phyloP scores from a whole-genome alignment of 2,113 vertebrate genomes.

The Uria lomvia region DNA sequence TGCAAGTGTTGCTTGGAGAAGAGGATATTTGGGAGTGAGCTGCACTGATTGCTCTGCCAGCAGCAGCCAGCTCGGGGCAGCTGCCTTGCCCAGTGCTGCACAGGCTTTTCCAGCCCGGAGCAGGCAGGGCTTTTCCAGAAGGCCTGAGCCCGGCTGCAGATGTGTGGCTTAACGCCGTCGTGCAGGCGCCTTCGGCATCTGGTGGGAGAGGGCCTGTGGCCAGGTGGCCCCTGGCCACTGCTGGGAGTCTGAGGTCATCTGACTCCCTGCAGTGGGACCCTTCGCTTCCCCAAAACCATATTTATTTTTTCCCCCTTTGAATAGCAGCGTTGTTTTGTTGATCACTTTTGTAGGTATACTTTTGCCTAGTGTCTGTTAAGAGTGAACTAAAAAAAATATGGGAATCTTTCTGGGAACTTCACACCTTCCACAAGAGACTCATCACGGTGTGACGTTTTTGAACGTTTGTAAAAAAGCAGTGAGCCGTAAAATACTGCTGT shows the following conservation, averaged over 20 bases:
- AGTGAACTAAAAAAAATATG: neutral
- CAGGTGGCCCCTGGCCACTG: neutral
- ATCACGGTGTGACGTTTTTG: neutral
- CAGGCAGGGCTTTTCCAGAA: neutral
- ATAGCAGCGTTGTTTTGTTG: neutral
- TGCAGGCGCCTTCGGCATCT: neutral
- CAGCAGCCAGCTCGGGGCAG: accelerated
- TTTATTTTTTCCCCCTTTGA: neutral
- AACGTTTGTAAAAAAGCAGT: neutral
- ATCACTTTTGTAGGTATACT: neutral
- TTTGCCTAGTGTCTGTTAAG: neutral
- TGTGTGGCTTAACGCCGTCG: neutral
- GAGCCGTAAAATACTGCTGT: neutral
- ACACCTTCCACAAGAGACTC: neutral
- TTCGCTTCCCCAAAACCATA: accelerated
- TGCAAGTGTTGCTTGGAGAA: neutral
- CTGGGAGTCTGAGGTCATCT: accelerated
- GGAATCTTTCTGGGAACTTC: neutral
- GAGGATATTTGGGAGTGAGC: neutral
- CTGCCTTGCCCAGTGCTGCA: accelerated
- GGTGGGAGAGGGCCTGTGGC: accelerated
- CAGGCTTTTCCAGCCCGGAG: neutral
- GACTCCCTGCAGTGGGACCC: neutral
- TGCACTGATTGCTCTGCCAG: neutral
- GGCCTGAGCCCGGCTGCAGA: accelerated